Conservation (phyloP, 2,113 vertebrate genomes). For the Ahaetulla prasina region DNA sequence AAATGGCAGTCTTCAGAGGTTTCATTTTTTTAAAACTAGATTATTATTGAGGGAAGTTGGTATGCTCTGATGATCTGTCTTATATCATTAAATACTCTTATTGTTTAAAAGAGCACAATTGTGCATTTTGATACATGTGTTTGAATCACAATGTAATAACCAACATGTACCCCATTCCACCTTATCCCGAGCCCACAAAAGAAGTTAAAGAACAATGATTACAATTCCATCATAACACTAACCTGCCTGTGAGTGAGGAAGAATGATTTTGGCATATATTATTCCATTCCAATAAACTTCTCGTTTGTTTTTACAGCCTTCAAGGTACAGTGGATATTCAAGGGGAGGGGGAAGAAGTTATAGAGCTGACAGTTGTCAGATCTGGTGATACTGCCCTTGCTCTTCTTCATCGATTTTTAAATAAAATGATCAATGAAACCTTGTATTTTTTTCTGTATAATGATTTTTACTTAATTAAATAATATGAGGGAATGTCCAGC, state of each 20-base stretch:
- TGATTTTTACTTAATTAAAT: neutral
- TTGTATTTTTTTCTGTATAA: neutral
- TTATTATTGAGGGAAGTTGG: neutral
- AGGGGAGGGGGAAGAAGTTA: neutral
- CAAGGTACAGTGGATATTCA: neutral
- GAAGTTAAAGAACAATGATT: neutral
- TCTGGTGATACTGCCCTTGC: neutral
- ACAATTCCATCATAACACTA: neutral
- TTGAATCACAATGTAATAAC: neutral
- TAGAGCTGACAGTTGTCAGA: neutral
- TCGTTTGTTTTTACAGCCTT: neutral
- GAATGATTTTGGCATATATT: slow-evolving; percentile 1
- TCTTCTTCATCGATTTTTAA: neutral
- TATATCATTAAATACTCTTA: neutral
- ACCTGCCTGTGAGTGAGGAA: neutral
- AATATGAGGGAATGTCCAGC: neutral
- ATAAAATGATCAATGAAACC: neutral
- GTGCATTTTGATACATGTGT: neutral
- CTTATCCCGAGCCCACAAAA: neutral
- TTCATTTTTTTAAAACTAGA: neutral
- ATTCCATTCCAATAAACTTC: slow-evolving; percentile 13
- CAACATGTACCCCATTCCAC: neutral
- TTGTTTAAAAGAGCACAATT: neutral
- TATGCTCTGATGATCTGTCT: neutral
- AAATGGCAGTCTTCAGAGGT: neutral